phyloP scores from a whole-genome alignment of 1,140 invertebrate species.

The Pseudomyrmex concolor region DNA sequence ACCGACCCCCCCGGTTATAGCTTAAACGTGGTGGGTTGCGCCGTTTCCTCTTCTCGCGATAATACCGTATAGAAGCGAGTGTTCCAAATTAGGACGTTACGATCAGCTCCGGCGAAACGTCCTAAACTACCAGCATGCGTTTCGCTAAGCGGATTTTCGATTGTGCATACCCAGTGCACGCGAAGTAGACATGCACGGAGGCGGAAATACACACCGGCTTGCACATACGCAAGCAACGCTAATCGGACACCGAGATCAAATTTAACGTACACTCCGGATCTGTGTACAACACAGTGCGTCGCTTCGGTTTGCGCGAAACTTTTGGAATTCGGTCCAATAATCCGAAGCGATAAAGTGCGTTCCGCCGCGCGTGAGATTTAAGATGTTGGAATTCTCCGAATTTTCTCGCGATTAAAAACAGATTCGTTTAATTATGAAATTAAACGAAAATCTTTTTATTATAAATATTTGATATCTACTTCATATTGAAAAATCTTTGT shows the following conservation, averaged over 20 bases:
- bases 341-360: too few relatives aligned
- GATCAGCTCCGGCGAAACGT: constrained; percentile 63
- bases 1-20: too few relatives aligned
- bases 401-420: too few relatives aligned
- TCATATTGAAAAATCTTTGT: too few relatives aligned
- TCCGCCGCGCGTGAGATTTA: too few relatives aligned
- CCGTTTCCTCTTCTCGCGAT: constrained; percentile 52
- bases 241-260: background rate
- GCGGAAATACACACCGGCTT: background rate
- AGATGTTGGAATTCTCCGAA: background rate
- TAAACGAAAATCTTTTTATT: too few relatives aligned
- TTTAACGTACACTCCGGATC: constrained; percentile 2
- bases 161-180: constrained; percentile 12
- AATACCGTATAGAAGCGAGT: constrained; percentile 40
- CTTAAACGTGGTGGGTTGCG: too few relatives aligned
- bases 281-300: background rate
- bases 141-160: constrained; percentile 71
- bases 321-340: background rate
- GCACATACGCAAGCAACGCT: background rate
- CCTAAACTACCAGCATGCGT: constrained; percentile 65
- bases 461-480: too few relatives aligned
- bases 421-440: too few relatives aligned
- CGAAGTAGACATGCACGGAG: background rate
- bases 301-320: background rate
- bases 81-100: constrained; percentile 67